Evolutionary conservation across 1,140 invertebrate genomes (phyloP), one percentile per base, ranked within the genome.

Genomic region (Drosophila miranda): DNA sequence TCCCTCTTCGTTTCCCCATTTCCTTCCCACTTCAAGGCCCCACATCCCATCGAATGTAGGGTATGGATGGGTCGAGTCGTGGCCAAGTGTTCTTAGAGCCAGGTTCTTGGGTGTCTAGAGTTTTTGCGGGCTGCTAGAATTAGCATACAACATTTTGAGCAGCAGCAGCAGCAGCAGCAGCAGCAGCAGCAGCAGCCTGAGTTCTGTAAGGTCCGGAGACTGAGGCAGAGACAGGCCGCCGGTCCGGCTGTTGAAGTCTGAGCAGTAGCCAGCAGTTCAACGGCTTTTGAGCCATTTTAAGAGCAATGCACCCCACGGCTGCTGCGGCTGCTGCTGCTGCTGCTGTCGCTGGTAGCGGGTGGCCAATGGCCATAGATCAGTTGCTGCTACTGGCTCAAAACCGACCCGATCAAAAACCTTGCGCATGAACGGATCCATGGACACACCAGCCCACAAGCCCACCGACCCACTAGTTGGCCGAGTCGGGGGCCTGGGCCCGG

Each of bases 371-470:
- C 19, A 34, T 26, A 58, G 78, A 62, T 57, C 58, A 69, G 51
- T 54, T 43, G 50, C 42, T 38, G 60, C 55, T 68, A 54, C 41
- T 49, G 63, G 48, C 48, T 54, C 19, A 38, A 30, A 30, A 3
- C 30, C 30, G 30, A 30, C 8, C 30, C 30, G 30, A 62, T 62
- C 78, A 63, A 84, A 89, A 89, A 89, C 86, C 86, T 89, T 89
- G 86, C 86, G 86, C 86, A 89, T 89, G 86, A 89, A 89, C 86
- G 86, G 76, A 86, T 89, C 86, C 86, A 89, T 89, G 86, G 86
- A 89, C 86, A 84, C 67, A 55, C 50, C 42, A 48, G 41, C 41
- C 58, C 45, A 19, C 30, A 8, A 30, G 23, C 6, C 26, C 43
- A 30, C 9, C 46, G 28, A 9, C 28, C 28, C 28, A 30, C 7